Base-by-base conservation (phyloP, 1,140 invertebrate species). In the Steinernema khuongi region DNA sequence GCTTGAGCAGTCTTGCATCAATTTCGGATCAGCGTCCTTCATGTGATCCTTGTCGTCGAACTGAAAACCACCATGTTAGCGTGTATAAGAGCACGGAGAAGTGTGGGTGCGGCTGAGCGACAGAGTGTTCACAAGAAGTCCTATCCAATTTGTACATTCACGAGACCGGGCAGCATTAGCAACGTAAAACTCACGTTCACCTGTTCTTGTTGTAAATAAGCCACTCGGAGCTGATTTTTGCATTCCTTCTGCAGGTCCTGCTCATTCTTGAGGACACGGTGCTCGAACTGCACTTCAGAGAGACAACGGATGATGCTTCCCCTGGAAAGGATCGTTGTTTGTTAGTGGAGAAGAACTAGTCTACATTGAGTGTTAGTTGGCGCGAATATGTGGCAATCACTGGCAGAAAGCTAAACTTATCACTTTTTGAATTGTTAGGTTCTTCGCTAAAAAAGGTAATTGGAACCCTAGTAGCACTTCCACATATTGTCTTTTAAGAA, bases 251-350 rank as follows among this genome's bases (percentile, higher is more conserved):
- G 87, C 30, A 97, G 89, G 32, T 94, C 94, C 82, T 96, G 93
- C 84, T 94, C 93, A 71, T 92, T 89, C 31, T 96, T 91, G 74
- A 91, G 72, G 32, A 84, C 81, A 36, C 80, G 75, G 78, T 84
- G 83, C 66, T 85, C 83, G 71, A 84, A 84, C 22, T 78, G 68
- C 18, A 84, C 90, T 85, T 92, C 91, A 87, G 94, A 96, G 18
- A 98, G 88, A 86, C 96, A 98, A 50, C 90, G 89, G 11, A 98
- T 91, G 11, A 97, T 93, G 80, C 94, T 91, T 50, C 89, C 89
- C 85, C 90, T 92, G 67, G 89, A 83, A 76, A 74, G 76, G 11
- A 71, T 22, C 19, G 79, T n/a, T 33, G 33, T 36, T 7, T 29
- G 72, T 19, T 7, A 81, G n/a, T n/a, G n/a, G n/a, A n/a, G n/a